A percentile compares a stretch with the other conserved stretches of the same genome.
Conservation (phyloP, 1,140 invertebrate species). For the Leptinotarsa texana region DNA sequence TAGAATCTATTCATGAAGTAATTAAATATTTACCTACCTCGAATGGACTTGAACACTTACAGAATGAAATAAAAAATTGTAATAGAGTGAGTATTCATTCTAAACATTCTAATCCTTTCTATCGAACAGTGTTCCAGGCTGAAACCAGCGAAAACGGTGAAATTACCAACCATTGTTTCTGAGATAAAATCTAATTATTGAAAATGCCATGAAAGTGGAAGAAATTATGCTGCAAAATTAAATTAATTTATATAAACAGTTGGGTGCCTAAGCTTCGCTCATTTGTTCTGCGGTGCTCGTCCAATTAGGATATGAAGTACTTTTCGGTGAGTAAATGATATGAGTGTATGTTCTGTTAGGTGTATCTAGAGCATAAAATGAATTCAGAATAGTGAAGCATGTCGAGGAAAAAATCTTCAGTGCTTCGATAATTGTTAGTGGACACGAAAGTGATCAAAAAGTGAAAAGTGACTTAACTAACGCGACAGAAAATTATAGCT, state of each 20-base stretch:
- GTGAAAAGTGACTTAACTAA: not conserved
- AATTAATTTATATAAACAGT: conserved; percentile 24
- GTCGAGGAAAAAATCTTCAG: not conserved
- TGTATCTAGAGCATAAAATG: conserved; percentile 9
- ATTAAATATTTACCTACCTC: no score
- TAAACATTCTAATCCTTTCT: not conserved
- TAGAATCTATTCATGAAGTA: no score
- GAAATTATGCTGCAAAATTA: conserved; percentile 19
- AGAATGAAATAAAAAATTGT: no score
- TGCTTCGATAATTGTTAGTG: not conserved
- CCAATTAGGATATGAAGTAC: conserved; percentile 17
- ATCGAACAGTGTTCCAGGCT: not conserved
- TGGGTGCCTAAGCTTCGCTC: not conserved
- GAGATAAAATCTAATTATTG: not conserved
- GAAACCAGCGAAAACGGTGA: not conserved
- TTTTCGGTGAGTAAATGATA: conserved; percentile 17
- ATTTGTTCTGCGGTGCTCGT: conserved; percentile 9
- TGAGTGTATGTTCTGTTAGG: not conserved
- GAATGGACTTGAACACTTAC: no score
- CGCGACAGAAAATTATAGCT: not conserved
- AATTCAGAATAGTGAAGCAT: not conserved
- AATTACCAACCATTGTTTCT: not conserved
- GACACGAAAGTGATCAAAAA: not conserved
- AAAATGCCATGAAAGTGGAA: conserved; percentile 11
- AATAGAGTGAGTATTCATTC: no score